Base-by-base conservation (phyloP, 2,888 invertebrate genomes). In the Heliconius aoede region DNA sequence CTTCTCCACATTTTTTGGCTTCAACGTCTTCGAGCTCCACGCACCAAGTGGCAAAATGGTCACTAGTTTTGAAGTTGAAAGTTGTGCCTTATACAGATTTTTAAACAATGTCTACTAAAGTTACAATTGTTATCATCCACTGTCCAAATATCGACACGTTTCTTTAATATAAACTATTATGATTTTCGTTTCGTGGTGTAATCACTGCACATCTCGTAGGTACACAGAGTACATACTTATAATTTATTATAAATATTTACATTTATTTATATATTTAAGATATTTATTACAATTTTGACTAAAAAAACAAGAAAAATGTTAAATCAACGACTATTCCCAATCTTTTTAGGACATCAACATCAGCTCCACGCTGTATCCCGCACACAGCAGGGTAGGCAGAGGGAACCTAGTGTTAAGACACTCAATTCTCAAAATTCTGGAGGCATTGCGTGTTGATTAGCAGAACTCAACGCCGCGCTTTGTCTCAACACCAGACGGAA, bases 31-130 rank as follows among this genome's bases (percentile, higher is more conserved):
- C 76, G 46, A 73, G 62, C 67, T 80, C 77, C 77, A 60, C 58
- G 76, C 71, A 72, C 78, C 51, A 76, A 46, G 30, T 64, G 68
- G 51, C 55, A 67, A 69, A 79, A 78, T 80, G 80, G 78, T 77
- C 79, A 72, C 72, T 60, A 46, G 60, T 60, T 28, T 61, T 71
- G 32, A 62, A 67, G 76, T 73, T 78, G 76, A 73, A 77, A 74
- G 67, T 69, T 46, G 64, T 72, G 74, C 67, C 72, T 55, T 55
- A 74, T 75, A 79, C 75, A 80, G 75, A 82, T 78, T 80, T 60
- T 81, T 80, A 80, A 82, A 81, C 81, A 82, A 78, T 72, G 64
- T 40, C 32, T 78, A 71, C 69, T 77, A 60, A 73, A 69, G 62
- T 72, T 65, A 62, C 74, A 73, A 78, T 80, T 82, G 81, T 82